Evolutionary conservation across 2,888 invertebrate genomes (phyloP), one percentile per base, ranked within the genome.

Genomic region (Hypercompe scribonia): DNA sequence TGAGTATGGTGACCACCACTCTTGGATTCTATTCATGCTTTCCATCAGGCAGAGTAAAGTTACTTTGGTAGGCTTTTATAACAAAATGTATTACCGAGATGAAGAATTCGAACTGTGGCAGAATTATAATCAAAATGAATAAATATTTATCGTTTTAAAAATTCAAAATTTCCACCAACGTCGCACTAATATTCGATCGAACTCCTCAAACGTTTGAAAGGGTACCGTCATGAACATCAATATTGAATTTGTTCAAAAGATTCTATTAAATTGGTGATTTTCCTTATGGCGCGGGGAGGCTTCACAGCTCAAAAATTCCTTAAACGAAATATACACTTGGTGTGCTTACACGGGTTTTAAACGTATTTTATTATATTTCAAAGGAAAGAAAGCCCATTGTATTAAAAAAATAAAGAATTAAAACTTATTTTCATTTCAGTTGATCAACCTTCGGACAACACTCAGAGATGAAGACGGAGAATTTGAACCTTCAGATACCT

Each of bases 251-350:
- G 2, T 54, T 54, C 50, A 54, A 54, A 54, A n/a, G 24, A 54
- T 54, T n/a, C 50, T 54, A 54, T n/a, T 54, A 54, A 54, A 54
- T 54, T 54, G 24, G 50, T 54, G 50, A 54, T 54, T 54, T 54
- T 54, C 50, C 50, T 54, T n/a, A n/a, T n/a, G n/a, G 50, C 3
- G 3, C 8, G n/a, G 8, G 5, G 50, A 54, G 50, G 50, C n/a
- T 54, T 54, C 50, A n/a, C 24, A 54, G 50, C 50, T 54, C 10
- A 10, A 54, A 24, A 54, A 54, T 54, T 54, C 3, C 50, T 24
- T 54, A 11, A 54, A 50, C 11, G n/a, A 54, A 54, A 54, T 54
- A 54, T 54, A 54, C 50, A 54, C 24, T 54, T 11, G 24, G 50
- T 54, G 50, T n/a, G 8, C n/a, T 54, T 54, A 54, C n/a, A 54